Evolutionary conservation across 1,140 invertebrate species (phyloP).

Genomic region (Gryllus bimaculatus): DNA sequence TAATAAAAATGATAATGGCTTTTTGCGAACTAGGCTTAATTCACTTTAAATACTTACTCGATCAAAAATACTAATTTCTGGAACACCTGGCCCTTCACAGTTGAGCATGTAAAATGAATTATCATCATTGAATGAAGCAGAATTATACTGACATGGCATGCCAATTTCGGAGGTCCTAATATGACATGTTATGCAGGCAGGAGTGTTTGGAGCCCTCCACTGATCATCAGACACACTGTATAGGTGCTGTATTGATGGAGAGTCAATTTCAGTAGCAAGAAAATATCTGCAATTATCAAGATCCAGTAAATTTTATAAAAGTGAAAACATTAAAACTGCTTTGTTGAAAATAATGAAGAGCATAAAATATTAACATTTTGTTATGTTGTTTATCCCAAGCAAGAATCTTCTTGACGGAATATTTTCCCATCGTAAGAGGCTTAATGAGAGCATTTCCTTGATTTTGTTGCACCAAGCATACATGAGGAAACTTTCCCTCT

Average conservation of each 20-base stretch:
- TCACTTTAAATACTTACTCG: not conserved
- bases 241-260: constrained; percentile 7
- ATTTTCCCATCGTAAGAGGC: constrained; percentile 39
- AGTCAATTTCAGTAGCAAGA: constrained; percentile 13
- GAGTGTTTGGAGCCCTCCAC: constrained; percentile 13
- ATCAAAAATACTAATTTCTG: constrained; percentile 36
- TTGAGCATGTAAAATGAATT: constrained; percentile 8
- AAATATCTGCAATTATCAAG: constrained; percentile 14
- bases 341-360: too few relatives aligned
- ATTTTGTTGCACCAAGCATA: constrained; percentile 43
- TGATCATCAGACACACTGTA: constrained; percentile 15
- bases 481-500: constrained; percentile 52
- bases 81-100: constrained; percentile 40
- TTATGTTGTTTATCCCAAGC: constrained; percentile 13
- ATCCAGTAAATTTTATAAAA: too few relatives aligned
- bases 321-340: too few relatives aligned
- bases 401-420: constrained; percentile 17
- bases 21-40: too few relatives aligned
- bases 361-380: constrained; percentile 11
- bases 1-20: too few relatives aligned
- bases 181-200: constrained; percentile 17
- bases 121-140: constrained; percentile 11
- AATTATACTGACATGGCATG: constrained; percentile 32
- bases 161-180: constrained; percentile 34
- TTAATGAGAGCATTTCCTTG: constrained; percentile 42